Percentiles rank a stretch among this genome's conserved stretches.
Conservation (phyloP, 1,140 invertebrate genomes). For the Oreohelix idahoensis region DNA sequence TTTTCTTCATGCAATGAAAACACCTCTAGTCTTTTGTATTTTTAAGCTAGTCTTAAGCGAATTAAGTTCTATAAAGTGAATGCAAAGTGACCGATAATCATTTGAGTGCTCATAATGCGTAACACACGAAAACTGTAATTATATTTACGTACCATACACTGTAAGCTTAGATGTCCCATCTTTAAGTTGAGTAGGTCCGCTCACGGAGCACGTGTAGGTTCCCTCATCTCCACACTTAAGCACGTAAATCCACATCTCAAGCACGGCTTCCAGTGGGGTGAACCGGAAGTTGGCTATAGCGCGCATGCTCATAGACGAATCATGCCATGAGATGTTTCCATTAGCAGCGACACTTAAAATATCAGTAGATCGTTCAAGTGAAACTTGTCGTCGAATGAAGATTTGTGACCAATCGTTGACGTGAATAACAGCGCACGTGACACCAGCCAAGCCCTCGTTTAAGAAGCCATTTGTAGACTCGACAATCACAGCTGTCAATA, state of each 20-base stretch:
- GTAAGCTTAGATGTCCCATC: neutral
- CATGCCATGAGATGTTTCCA: neutral
- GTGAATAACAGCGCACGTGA: neutral
- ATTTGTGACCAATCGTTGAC: neutral
- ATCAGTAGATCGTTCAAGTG: neutral
- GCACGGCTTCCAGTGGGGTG: neutral
- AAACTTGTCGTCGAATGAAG: neutral
- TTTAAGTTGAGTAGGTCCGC: neutral
- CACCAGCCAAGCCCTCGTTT: neutral
- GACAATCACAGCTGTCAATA: neutral
- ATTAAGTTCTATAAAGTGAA: no score
- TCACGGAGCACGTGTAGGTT: slow-evolving; percentile 5
- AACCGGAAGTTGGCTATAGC: neutral
- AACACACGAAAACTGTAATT: no score
- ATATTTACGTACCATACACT: neutral
- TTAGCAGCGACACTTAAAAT: neutral
- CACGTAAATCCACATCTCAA: neutral
- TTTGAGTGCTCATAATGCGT: no score
- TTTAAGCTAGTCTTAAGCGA: no score
- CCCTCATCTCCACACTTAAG: neutral
- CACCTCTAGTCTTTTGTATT: no score
- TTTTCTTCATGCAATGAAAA: no score
- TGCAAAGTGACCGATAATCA: no score
- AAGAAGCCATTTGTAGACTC: neutral
- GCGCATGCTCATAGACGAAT: neutral